Conservation (phyloP, 1,140 invertebrate genomes). For the Macrobrachium rosenbergii region DNA sequence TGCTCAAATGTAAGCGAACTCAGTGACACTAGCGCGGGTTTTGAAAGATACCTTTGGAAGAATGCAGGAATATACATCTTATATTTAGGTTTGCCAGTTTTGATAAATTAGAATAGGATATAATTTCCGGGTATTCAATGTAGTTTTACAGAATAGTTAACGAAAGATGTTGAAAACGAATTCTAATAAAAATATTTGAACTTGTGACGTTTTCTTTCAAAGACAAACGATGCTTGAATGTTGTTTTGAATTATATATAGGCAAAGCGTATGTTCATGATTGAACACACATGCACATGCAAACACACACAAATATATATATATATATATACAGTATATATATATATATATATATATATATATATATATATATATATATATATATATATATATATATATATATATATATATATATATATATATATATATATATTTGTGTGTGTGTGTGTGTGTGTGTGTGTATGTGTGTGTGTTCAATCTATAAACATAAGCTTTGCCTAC, state of each 20-base stretch:
- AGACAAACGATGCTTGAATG: too few relatives aligned
- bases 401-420: conserved; percentile 22
- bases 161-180: too few relatives aligned
- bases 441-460: neutral
- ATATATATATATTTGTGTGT: neutral
- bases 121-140: neutral
- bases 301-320: conserved; percentile 9
- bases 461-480: too few relatives aligned
- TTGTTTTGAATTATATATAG: conserved; percentile 9
- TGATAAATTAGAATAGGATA: too few relatives aligned
- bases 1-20: too few relatives aligned
- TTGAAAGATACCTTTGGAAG: too few relatives aligned
- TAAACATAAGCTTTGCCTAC: too few relatives aligned
- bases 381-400: conserved; percentile 7
- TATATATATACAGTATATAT: neutral
- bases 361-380: conserved; percentile 5
- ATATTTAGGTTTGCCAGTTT: too few relatives aligned
- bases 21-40: too few relatives aligned
- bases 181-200: neutral
- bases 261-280: neutral
- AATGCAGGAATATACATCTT: too few relatives aligned
- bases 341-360: conserved; percentile 22
- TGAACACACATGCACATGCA: neutral
- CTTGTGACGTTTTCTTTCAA: too few relatives aligned
- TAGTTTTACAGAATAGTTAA: too few relatives aligned